Percentiles rank a stretch among this genome's conserved stretches.
Conservation (phyloP, 2,113 vertebrate genomes). For the Salvator merianae region DNA sequence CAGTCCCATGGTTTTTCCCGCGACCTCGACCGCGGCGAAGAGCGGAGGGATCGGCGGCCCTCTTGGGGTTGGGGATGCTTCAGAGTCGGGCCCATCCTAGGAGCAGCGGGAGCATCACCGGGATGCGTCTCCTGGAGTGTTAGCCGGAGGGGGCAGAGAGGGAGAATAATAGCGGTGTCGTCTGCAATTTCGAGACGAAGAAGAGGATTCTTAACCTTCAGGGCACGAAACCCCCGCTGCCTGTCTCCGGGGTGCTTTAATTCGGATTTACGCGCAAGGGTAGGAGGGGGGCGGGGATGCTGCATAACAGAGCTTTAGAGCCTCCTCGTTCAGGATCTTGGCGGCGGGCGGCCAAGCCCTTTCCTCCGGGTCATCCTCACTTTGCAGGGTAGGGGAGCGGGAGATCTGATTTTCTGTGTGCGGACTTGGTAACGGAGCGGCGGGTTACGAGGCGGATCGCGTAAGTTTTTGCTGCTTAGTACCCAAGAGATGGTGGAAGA, state of each 20-base stretch:
- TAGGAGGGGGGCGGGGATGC: constrained; percentile 28
- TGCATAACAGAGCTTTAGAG: not conserved
- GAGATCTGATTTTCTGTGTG: not conserved
- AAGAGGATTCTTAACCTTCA: not conserved
- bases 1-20: not conserved
- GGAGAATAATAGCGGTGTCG: constrained; percentile 18
- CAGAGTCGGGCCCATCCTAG: not conserved
- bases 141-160: constrained; percentile 28
- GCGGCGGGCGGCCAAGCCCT: not conserved
- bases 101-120: not conserved
- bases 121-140: not conserved
- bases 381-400: not conserved
- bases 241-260: not conserved
- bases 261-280: not conserved
- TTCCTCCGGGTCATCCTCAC: not conserved
- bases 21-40: not conserved
- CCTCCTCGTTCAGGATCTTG: not conserved
- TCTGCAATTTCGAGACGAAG: not conserved
- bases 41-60: not conserved
- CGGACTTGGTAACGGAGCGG: not conserved
- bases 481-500: not conserved
- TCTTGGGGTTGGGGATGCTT: not conserved
- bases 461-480: not conserved
- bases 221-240: not conserved
- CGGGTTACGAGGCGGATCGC: not conserved